Base-by-base conservation (phyloP, 2,113 vertebrate genomes). In the Macquaria ambigua region DNA sequence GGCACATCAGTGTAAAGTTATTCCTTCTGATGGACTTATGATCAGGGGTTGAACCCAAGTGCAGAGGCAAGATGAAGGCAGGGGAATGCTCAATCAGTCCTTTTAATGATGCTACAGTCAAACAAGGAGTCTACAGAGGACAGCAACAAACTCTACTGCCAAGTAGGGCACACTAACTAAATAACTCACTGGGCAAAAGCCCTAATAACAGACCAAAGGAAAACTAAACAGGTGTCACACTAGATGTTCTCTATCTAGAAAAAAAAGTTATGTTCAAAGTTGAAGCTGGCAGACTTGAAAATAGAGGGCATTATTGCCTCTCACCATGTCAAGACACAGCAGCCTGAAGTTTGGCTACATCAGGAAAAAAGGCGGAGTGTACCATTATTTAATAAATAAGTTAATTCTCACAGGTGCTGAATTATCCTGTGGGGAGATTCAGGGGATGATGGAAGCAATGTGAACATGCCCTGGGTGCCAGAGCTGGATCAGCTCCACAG, bases 101-200 rank as follows among this genome's bases (percentile, higher is more conserved):
- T 64, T 83, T 85, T 72, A 85, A 79, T 83, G 18, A 66, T 20
- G 62, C 63, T 62, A 71, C 20, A 82, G 48, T 77, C 75, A 82
- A 81, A 64, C 50, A 48, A 69, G 74, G 37, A 74, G 74, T 48
- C 77, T 31, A 66, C 37, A 58, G 50, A 80, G 52, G 53, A 83
- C 52, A 81, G 21, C 53, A 71, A 63, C 56, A 8, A 73, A 85
- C 1, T 77, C 31, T 16, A 15, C 55, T 67, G 79, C 81, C 74
- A 77, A 88, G 43, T 69, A 72, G 81, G 63, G 53, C 58, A 79
- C 53, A 39, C 72, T 71, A 77, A 67, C 52, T 52, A 74, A 85
- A 89, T 86, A 83, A 84, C 63, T 84, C 74, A 69, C 28, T 74
- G 67, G n/a, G 31, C 63, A 83, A 61, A 43, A 74, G 41, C 10